These are phyloP conservation scores for Molanna angustata DNA, from an alignment of 2,888 invertebrate species.

Conservation along the genomic window DNA sequence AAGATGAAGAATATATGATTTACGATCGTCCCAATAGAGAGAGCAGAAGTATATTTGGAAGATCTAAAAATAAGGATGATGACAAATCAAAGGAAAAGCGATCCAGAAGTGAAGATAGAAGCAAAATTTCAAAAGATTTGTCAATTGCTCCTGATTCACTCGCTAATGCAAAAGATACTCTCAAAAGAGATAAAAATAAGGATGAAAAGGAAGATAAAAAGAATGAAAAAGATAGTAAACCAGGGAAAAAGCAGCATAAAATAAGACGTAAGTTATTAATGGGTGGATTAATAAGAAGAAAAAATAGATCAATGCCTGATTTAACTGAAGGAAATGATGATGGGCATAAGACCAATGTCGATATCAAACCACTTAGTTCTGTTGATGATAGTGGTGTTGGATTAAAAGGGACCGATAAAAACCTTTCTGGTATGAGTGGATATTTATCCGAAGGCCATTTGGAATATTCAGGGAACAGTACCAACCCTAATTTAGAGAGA, in stretches of 20 bases:
- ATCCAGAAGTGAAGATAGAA: conserved; percentile 82
- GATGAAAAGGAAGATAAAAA: conserved; percentile 62
- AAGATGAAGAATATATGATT: conserved; percentile 66
- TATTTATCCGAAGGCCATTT: conserved; percentile 86
- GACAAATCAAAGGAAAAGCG: conserved; percentile 73
- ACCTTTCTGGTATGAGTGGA: conserved; percentile 64
- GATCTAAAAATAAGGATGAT: conserved; percentile 68
- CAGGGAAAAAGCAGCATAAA: conserved; percentile 86
- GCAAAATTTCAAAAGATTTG: conserved; percentile 70
- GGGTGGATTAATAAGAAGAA: conserved; percentile 84
- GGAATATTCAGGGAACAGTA: conserved; percentile 65
- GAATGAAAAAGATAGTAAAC: conserved; percentile 66
- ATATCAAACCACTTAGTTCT: conserved; percentile 51
- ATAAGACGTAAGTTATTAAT: conserved; percentile 82
- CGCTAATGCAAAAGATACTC: conserved; percentile 49
- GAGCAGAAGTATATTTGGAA: conserved; percentile 63
- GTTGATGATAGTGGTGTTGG: conserved; percentile 79
- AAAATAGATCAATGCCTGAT: conserved; percentile 91
- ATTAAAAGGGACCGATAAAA: conserved; percentile 58
- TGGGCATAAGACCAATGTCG: conserved; percentile 44
- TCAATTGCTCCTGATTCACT: conserved; percentile 61
- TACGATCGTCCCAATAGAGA: conserved; percentile 69
- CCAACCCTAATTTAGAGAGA: conserved; percentile 80
- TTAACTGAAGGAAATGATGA: conserved; percentile 74
- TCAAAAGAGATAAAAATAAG: conserved; percentile 54